Conservation (phyloP, 1,140 invertebrate genomes). For the Lepidostoma basale region DNA sequence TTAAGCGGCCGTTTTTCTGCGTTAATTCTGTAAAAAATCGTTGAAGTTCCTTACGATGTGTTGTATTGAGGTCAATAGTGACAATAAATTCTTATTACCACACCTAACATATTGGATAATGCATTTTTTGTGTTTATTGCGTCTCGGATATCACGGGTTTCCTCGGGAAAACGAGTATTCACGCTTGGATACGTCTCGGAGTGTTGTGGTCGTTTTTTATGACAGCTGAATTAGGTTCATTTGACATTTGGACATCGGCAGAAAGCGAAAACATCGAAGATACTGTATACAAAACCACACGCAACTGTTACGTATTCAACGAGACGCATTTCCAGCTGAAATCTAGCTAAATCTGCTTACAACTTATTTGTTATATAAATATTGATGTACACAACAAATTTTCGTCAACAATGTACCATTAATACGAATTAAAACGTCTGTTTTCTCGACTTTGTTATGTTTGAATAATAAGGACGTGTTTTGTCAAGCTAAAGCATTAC, state of each 20-base stretch:
- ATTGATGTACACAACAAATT: too few relatives aligned
- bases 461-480: too few relatives aligned
- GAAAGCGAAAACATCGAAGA: constrained; percentile 29
- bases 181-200: not conserved
- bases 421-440: too few relatives aligned
- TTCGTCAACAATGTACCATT: too few relatives aligned
- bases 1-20: constrained; percentile 3
- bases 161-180: not conserved
- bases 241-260: constrained; percentile 22
- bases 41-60: constrained; percentile 22
- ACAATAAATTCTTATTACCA: constrained; percentile 27
- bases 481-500: too few relatives aligned
- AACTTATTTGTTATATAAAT: too few relatives aligned
- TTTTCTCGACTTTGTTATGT: too few relatives aligned
- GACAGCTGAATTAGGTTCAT: not conserved
- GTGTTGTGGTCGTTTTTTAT: not conserved
- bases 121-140: not conserved
- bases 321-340: too few relatives aligned
- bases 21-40: not conserved
- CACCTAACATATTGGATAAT: constrained; percentile 27
- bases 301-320: too few relatives aligned
- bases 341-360: too few relatives aligned
- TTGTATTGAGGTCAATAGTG: constrained; percentile 33
- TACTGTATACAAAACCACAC: too few relatives aligned
- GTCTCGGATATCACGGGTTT: not conserved